Conservation (phyloP, 2,797 vertebrate species). For the Peromyscus attwateri region DNA sequence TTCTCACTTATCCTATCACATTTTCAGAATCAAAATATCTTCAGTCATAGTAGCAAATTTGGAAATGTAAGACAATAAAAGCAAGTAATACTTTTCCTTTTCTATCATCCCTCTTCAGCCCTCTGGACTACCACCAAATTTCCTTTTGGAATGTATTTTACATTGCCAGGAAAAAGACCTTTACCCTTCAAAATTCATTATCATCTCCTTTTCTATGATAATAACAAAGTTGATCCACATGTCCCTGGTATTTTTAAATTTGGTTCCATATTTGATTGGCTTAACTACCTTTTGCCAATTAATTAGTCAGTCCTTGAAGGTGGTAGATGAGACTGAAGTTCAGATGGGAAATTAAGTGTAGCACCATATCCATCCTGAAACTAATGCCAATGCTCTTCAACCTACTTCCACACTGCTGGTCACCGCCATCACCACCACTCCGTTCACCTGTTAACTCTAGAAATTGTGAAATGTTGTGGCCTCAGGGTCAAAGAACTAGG, state of each 20-base stretch:
- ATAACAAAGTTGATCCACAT: neutral
- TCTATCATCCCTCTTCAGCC: accelerated
- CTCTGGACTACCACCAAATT: neutral
- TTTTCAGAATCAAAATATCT: slow-evolving; percentile 16
- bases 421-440: accelerated
- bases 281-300: neutral
- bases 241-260: neutral
- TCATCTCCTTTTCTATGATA: neutral
- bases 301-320: neutral
- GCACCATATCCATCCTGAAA: neutral
- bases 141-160: neutral
- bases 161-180: neutral
- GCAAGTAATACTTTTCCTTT: neutral
- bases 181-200: neutral
- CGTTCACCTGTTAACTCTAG: neutral
- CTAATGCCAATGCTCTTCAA: neutral
- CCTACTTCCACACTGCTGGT: neutral
- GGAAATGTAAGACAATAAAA: neutral
- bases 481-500: neutral
- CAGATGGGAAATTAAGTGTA: neutral
- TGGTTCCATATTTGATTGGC: neutral
- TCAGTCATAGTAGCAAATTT: neutral
- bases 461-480: neutral
- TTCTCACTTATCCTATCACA: neutral
- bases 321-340: neutral